These are phyloP conservation scores for Netelia fuscicornis DNA, from an alignment of 2,888 invertebrate species.

Conservation along the genomic window DNA sequence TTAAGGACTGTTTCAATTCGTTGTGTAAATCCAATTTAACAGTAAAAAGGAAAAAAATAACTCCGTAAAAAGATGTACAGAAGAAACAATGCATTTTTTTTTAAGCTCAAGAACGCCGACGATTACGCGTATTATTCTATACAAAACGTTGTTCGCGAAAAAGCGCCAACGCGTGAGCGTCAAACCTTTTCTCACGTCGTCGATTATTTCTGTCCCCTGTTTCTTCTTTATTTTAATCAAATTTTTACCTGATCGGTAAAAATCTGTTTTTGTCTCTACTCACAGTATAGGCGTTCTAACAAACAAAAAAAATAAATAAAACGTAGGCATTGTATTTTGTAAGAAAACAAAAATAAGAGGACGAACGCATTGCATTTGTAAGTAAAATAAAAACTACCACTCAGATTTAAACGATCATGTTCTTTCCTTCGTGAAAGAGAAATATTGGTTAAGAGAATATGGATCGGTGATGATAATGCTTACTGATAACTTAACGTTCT, in stretches of 20 bases:
- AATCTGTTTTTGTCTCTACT: constrained; percentile 33
- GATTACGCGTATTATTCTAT: not conserved
- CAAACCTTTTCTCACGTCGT: constrained; percentile 1
- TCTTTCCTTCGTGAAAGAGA: not conserved
- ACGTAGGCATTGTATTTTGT: constrained; percentile 75
- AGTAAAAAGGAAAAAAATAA: constrained; percentile 53
- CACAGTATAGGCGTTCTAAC: constrained; percentile 34
- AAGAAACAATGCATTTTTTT: constrained; percentile 54
- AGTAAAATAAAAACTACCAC: constrained; percentile 64
- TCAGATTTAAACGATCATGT: constrained; percentile 2
- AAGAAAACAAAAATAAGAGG: constrained; percentile 64
- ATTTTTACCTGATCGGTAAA: not conserved
- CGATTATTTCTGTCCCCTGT: not conserved
- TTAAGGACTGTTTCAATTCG: constrained; percentile 57
- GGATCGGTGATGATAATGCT: not conserved
- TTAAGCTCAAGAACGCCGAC: not conserved
- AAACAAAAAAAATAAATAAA: constrained; percentile 26
- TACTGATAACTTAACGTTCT: not conserved
- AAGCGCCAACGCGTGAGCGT: not conserved
- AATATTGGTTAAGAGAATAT: not conserved
- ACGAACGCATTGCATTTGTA: constrained; percentile 69
- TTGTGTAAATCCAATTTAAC: constrained; percentile 62
- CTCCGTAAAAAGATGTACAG: constrained; percentile 63
- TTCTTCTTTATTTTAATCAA: constrained; percentile 23
- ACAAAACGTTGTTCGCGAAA: not conserved